These are phyloP conservation scores for Casuarius casuarius DNA, from an alignment of 2,113 vertebrate genomes.

Conservation along the genomic window DNA sequence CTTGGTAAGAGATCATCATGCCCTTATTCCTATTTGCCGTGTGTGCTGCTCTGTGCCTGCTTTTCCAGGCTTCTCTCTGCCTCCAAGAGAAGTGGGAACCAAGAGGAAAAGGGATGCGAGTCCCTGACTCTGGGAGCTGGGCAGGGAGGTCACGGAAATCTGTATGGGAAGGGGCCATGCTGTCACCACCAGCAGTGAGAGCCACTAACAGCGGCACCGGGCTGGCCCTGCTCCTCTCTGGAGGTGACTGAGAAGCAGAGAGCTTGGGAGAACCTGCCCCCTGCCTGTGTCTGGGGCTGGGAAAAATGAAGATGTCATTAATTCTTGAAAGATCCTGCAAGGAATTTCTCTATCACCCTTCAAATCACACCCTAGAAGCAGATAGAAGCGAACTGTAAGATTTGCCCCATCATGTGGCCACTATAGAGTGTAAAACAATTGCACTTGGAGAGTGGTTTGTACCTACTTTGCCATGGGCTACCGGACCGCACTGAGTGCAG, in stretches of 20 bases:
- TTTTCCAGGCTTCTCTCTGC: neutral
- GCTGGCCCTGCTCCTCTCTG: no score
- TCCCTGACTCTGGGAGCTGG: accelerated
- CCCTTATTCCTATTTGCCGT: neutral
- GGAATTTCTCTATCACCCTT: no score
- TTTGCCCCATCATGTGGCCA: neutral
- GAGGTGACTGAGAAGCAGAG: no score
- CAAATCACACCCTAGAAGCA: neutral
- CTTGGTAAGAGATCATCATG: accelerated
- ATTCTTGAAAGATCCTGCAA: no score
- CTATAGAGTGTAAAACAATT: neutral
- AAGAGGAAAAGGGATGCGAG: neutral
- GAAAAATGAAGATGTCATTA: no score
- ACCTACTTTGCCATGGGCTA: neutral
- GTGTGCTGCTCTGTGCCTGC: accelerated
- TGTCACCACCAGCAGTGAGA: neutral
- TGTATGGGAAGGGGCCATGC: accelerated
- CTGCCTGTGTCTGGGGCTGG: no score
- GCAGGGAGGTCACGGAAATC: neutral
- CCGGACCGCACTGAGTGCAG: neutral
- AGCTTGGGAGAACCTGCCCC: no score
- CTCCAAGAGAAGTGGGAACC: accelerated
- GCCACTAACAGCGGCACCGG: no score
- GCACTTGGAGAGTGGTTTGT: neutral
- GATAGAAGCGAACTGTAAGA: neutral